phyloP scores from a whole-genome alignment of 2,113 vertebrate species.

The Urocitellus parryii region DNA sequence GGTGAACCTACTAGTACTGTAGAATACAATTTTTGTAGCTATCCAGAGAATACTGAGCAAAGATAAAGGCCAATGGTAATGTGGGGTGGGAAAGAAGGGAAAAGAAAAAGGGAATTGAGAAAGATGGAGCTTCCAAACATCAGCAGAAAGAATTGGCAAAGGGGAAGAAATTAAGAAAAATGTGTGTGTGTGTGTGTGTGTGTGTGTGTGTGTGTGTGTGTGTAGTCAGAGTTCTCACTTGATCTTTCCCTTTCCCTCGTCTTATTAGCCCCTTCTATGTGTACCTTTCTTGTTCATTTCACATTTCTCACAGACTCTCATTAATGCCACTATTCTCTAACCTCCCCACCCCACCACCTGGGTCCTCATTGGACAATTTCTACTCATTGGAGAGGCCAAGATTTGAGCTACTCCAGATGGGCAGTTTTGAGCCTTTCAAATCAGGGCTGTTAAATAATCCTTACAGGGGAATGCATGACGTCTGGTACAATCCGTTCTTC shows the following conservation, averaged over 20 bases:
- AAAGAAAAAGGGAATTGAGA: background rate
- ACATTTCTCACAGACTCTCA: background rate
- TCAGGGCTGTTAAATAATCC: no score
- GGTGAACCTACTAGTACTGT: background rate
- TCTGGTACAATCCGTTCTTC: background rate
- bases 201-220: no score
- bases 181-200: no score
- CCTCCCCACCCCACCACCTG: background rate
- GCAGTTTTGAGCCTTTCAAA: background rate
- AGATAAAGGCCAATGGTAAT: background rate
- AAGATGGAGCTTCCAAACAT: background rate
- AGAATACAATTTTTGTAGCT: background rate
- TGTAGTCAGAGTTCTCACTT: background rate
- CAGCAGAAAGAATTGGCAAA: background rate
- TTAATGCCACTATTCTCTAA: background rate
- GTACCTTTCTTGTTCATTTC: background rate
- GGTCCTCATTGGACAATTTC: background rate
- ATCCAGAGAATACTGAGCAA: background rate
- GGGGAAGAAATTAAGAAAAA: background rate
- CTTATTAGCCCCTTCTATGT: no score
- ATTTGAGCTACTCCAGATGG: background rate
- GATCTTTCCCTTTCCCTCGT: background rate
- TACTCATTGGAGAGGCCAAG: background rate
- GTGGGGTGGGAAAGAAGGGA: no score
- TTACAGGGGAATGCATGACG: background rate